phyloP scores from a whole-genome alignment of 2,113 vertebrate species.

The Origma solitaria region DNA sequence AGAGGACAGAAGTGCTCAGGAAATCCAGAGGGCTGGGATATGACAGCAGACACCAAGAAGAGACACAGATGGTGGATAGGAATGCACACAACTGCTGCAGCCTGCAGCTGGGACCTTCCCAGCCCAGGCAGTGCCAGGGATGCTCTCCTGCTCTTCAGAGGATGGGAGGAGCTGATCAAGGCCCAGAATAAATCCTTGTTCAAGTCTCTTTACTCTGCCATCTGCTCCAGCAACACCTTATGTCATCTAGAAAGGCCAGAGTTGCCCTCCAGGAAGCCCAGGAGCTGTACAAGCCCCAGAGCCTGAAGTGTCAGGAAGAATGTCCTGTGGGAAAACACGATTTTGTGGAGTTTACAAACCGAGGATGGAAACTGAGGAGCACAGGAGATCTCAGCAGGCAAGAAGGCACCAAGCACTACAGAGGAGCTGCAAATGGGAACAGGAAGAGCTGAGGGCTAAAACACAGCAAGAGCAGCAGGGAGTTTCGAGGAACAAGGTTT shows the following conservation, averaged over 20 bases:
- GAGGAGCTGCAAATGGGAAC: background rate
- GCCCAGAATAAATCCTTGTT: background rate
- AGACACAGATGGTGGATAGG: background rate
- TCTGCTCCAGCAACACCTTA: background rate
- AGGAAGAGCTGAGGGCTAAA: slow-evolving; percentile 40
- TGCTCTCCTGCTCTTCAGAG: background rate
- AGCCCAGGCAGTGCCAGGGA: background rate
- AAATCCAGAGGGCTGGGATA: background rate
- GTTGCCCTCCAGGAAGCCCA: slow-evolving; percentile 34
- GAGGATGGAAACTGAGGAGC: background rate
- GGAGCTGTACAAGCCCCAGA: background rate
- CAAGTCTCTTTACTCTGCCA: background rate
- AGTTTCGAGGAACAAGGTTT: background rate
- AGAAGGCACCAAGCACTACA: background rate
- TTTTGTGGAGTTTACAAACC: background rate
- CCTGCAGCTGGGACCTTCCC: background rate
- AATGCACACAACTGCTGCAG: background rate
- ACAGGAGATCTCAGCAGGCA: background rate
- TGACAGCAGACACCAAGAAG: background rate
- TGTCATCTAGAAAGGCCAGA: background rate
- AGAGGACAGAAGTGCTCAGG: background rate
- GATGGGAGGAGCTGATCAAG: background rate
- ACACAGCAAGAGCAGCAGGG: background rate
- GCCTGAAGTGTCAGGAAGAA: background rate
- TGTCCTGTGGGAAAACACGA: background rate